Evolutionary conservation across 2,113 vertebrate species (phyloP).

Genomic region (Uria lomvia): DNA sequence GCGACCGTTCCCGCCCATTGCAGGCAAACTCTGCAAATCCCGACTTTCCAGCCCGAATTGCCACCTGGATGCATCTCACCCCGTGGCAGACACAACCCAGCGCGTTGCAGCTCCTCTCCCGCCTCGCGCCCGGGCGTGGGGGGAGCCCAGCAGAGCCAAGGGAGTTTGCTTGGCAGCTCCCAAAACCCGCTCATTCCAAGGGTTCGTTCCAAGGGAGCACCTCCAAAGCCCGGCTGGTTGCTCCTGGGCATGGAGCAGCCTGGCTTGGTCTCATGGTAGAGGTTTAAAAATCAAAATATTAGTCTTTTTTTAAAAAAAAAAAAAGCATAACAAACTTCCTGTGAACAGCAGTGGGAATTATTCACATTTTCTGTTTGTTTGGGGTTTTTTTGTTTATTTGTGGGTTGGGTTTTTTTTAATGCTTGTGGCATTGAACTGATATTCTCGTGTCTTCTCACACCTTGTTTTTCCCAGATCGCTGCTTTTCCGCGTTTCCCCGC

Average conservation of each 20-base stretch:
- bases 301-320: background rate
- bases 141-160: background rate
- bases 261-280: background rate
- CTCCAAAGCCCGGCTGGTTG: background rate
- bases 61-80: background rate
- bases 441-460: background rate
- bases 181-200: rapidly evolving
- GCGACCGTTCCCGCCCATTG: rapidly evolving
- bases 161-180: background rate
- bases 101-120: background rate
- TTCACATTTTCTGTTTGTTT: background rate
- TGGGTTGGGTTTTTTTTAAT: background rate
- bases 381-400: background rate
- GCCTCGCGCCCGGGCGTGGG: rapidly evolving
- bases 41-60: background rate
- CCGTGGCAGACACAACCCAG: background rate
- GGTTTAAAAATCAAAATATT: background rate
- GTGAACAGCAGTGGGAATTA: background rate
- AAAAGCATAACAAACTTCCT: background rate
- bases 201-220: background rate
- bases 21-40: background rate
- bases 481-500: background rate
- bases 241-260: background rate
- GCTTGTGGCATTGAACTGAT: background rate
- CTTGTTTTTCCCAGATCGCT: background rate